Conservation (phyloP, 1,140 invertebrate genomes). For the Drosophila oshimai region DNA sequence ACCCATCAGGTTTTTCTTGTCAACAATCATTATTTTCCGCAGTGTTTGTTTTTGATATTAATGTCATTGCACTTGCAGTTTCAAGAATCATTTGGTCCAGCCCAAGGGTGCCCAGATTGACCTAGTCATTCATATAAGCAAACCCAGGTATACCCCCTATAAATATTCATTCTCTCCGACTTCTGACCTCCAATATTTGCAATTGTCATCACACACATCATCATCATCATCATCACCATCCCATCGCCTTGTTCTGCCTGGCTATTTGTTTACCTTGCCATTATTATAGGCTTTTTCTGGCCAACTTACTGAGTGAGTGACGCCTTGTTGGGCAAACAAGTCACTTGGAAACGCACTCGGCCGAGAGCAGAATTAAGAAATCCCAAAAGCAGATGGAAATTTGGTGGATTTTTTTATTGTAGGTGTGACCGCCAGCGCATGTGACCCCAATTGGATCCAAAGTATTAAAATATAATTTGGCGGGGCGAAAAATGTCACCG, state of each 20-base stretch:
- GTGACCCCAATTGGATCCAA: constrained; percentile 71
- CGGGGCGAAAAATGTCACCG: constrained; percentile 54
- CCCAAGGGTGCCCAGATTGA: constrained; percentile 57
- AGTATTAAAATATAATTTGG: constrained; percentile 66
- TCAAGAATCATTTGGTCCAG: constrained; percentile 53
- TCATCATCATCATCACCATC: constrained; percentile 3
- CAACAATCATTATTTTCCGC: constrained; percentile 14
- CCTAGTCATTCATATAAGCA: constrained; percentile 47
- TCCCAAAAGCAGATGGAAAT: constrained; percentile 33
- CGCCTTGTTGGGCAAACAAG: constrained; percentile 64
- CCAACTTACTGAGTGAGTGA: constrained; percentile 13
- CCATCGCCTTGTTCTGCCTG: constrained; percentile 44
- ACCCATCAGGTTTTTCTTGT: constrained; percentile 2
- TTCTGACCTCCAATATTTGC: constrained; percentile 72
- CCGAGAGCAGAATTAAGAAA: constrained; percentile 48
- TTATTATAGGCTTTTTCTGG: constrained; percentile 56
- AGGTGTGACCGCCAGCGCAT: constrained; percentile 71
- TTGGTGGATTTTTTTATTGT: constrained; percentile 26
- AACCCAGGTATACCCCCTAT: background rate
- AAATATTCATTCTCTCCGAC: constrained; percentile 31
- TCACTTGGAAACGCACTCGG: constrained; percentile 36
- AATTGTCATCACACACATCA: constrained; percentile 49
- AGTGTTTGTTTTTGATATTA: background rate
- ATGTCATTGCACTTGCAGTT: constrained; percentile 38
- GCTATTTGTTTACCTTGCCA: constrained; percentile 59